These are phyloP conservation scores for Acanthurus leucopareius DNA, from an alignment of 2,797 vertebrate species.

Conservation along the genomic window DNA sequence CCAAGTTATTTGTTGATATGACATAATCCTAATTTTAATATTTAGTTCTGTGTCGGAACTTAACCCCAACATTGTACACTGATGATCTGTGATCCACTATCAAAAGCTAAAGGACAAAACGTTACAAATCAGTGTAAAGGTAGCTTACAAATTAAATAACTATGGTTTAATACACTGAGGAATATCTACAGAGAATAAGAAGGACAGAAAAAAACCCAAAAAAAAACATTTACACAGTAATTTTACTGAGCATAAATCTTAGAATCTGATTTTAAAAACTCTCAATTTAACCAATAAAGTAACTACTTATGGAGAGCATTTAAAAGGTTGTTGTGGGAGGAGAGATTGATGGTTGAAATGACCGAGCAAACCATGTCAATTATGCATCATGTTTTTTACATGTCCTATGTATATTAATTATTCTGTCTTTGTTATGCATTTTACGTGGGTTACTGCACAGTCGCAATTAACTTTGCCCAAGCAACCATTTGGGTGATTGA, in stretches of 20 bases:
- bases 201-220: not conserved
- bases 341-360: constrained; percentile 57
- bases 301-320: constrained; percentile 17
- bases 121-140: not conserved
- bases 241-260: not conserved
- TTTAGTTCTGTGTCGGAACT: not conserved
- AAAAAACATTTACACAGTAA: not conserved
- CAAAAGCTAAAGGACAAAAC: too few relatives aligned
- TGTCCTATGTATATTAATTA: constrained; percentile 69
- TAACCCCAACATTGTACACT: too few relatives aligned
- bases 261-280: not conserved
- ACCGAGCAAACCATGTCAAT: constrained; percentile 62
- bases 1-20: not conserved
- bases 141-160: not conserved
- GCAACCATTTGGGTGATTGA: constrained; percentile 77
- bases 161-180: not conserved
- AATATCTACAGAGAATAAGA: not conserved
- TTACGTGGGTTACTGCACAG: constrained; percentile 70
- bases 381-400: constrained; percentile 64
- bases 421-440: constrained; percentile 68
- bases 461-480: constrained; percentile 74
- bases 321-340: constrained; percentile 3
- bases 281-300: constrained; percentile 19
- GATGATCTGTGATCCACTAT: too few relatives aligned
- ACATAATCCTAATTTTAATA: not conserved